These are phyloP conservation scores for Hydriomena furcata DNA, from an alignment of 2,888 invertebrate genomes.

Conservation along the genomic window DNA sequence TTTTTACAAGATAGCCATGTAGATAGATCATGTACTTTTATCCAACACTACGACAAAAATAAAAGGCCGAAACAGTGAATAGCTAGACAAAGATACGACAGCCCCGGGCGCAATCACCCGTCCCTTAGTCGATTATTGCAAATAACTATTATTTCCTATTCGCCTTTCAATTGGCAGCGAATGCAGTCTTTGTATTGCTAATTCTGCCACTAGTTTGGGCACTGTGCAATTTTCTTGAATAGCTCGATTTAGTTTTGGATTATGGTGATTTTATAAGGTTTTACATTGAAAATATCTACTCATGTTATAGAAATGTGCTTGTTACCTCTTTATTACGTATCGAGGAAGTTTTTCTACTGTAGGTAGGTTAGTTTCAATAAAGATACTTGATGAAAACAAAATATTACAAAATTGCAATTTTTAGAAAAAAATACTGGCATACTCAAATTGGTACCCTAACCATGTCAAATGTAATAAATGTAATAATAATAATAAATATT, in stretches of 20 bases:
- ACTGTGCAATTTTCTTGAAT: constrained; percentile 34
- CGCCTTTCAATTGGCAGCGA: constrained; percentile 69
- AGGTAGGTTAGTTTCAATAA: too few species aligned
- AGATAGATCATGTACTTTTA: not conserved
- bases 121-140: constrained; percentile 78
- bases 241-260: constrained; percentile 1
- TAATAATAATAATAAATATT: too few species aligned
- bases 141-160: constrained; percentile 74
- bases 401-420: too few species aligned
- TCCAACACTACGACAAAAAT: not conserved
- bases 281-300: not conserved
- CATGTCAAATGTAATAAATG: too few species aligned
- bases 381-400: too few species aligned
- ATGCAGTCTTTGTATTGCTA: constrained; percentile 74
- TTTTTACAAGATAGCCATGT: too few species aligned
- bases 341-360: too few species aligned
- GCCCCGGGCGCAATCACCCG: constrained; percentile 78
- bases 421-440: too few species aligned
- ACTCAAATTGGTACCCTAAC: too few species aligned
- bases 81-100: constrained; percentile 55
- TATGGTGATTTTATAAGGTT: constrained; percentile 1
- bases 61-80: constrained; percentile 34
- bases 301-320: too few species aligned
- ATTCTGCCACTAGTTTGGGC: constrained; percentile 67
- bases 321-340: too few species aligned